Base-by-base conservation (phyloP, 2,888 invertebrate genomes). In the Nephrocerus scutellatus region DNA sequence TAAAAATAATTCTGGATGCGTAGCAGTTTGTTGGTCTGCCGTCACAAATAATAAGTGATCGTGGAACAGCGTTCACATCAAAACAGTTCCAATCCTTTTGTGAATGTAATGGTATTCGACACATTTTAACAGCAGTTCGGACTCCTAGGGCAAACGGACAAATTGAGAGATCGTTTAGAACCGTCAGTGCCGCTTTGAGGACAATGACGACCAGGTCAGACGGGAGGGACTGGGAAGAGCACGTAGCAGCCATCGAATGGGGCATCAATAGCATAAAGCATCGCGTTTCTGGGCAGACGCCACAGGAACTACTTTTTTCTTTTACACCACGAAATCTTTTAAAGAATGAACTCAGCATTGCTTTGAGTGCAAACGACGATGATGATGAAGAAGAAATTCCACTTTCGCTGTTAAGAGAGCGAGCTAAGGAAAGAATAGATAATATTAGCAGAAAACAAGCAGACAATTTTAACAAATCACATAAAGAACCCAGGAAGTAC, bases 111-210 rank as follows among this genome's bases (percentile, higher is more conserved):
- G n/a, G 21, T 5, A 45, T 45, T 13, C 30, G 35, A 16, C 44
- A 47, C 12, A 26, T 46, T 12, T 7, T 36, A 31, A 46, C 31
- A 12, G 41, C 45, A 6, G 45, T 46, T 1, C 21, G 32, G 10
- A 43, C 48, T n/a, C 48, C 43, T 7, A 18, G 45, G 5, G 43
- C 44, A 10, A 47, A 43, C 26, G 47, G 44, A 2, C 43, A 42
- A 22, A 33, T 44, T 6, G 40, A 47, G 14, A 13, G 38, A 16
- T 30, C 40, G 23, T 44, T 44, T 22, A 24, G 44, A 14, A 42
- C 43, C 13, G 31, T 43, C 2, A 41, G 30, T 30, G n/a, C 26
- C 14, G 33, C 45, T 3, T 14, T 45, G 1, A 29, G 30, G 3
- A 32, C 31, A 15, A 21, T 39, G 26, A 32, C 40, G 6, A 31